Percentiles rank a stretch among this genome's conserved stretches.
phyloP scores from a whole-genome alignment of 2,113 vertebrate species.

The Amphiprion percula region DNA sequence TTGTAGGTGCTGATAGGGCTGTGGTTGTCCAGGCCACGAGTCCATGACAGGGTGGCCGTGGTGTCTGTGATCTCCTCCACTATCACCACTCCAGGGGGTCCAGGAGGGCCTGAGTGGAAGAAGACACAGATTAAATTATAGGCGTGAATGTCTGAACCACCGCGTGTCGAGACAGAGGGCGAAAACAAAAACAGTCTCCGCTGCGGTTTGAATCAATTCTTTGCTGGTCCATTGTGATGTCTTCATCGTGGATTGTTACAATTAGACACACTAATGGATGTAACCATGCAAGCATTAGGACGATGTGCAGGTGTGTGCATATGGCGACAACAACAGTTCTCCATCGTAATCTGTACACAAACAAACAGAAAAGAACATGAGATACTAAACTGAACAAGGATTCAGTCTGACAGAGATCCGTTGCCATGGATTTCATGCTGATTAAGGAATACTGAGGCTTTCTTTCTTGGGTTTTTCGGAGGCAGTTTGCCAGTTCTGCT shows the following conservation, averaged over 20 bases:
- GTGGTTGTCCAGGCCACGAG: slow-evolving; percentile 94
- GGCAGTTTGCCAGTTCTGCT: slow-evolving; percentile 40
- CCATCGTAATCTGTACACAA: slow-evolving; percentile 48
- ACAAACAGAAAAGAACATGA: slow-evolving; percentile 41
- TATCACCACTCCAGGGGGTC: slow-evolving; percentile 96
- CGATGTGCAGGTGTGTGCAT: slow-evolving; percentile 27
- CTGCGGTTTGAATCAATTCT: slow-evolving; percentile 18
- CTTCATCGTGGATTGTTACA: slow-evolving; percentile 24
- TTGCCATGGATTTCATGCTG: slow-evolving; percentile 54
- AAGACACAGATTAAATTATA: slow-evolving; percentile 34
- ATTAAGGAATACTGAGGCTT: slow-evolving; percentile 42
- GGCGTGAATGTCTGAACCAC: slow-evolving; percentile 9
- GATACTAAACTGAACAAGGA: slow-evolving; percentile 43
- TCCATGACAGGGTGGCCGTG: slow-evolving; percentile 96
- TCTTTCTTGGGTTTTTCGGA: slow-evolving; percentile 17
- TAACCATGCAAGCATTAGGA: slow-evolving; percentile 39
- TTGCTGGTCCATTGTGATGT: slow-evolving; percentile 8
- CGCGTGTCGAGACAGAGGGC: not conserved
- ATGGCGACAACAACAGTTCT: slow-evolving; percentile 32
- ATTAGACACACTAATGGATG: slow-evolving; percentile 45
- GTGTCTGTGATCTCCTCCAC: slow-evolving; percentile 96
- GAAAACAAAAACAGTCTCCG: slow-evolving; percentile 23
- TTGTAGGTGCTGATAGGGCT: slow-evolving; percentile 95
- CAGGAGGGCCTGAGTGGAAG: slow-evolving; percentile 89
- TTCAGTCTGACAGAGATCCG: slow-evolving; percentile 48